Conservation (phyloP, 2,113 vertebrate genomes). For the Cebidichthys violaceus region DNA sequence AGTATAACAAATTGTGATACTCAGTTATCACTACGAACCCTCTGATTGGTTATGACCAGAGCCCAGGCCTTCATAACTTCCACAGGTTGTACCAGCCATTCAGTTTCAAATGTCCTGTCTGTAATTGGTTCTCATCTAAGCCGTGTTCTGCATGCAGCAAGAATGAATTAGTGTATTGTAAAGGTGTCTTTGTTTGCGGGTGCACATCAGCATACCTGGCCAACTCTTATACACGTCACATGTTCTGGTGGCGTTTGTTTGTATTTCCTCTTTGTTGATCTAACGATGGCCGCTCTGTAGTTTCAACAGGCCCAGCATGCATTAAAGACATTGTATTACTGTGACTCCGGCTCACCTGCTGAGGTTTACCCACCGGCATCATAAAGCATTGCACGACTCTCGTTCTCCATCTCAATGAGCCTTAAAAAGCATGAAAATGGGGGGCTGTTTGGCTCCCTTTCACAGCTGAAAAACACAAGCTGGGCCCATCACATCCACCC, state of each 20-base stretch:
- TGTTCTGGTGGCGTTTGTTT: constrained; percentile 70
- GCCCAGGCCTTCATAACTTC: not conserved
- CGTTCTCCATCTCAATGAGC: constrained; percentile 75
- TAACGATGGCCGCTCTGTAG: constrained; percentile 74
- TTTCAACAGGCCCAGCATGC: constrained; percentile 69
- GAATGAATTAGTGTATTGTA: not conserved
- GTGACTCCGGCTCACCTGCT: constrained; percentile 73
- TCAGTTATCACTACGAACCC: not conserved
- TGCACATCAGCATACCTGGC: constrained; percentile 17
- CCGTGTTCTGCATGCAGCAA: not conserved
- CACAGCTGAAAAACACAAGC: constrained; percentile 71
- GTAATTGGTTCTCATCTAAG: not conserved
- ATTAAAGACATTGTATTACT: constrained; percentile 63
- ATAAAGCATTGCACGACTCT: constrained; percentile 68
- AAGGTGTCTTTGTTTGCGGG: not conserved
- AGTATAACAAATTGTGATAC: not conserved
- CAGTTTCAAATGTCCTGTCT: not conserved
- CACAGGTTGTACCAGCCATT: not conserved
- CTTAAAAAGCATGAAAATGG: constrained; percentile 78
- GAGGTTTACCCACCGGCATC: constrained; percentile 71
- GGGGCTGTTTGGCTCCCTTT: constrained; percentile 68
- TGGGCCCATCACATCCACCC: constrained; percentile 62
- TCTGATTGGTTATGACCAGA: not conserved
- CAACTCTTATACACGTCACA: constrained; percentile 32
- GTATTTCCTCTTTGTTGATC: constrained; percentile 76